Evolutionary conservation across 2,888 invertebrate genomes (phyloP).

Genomic region (Conus canariensis): DNA sequence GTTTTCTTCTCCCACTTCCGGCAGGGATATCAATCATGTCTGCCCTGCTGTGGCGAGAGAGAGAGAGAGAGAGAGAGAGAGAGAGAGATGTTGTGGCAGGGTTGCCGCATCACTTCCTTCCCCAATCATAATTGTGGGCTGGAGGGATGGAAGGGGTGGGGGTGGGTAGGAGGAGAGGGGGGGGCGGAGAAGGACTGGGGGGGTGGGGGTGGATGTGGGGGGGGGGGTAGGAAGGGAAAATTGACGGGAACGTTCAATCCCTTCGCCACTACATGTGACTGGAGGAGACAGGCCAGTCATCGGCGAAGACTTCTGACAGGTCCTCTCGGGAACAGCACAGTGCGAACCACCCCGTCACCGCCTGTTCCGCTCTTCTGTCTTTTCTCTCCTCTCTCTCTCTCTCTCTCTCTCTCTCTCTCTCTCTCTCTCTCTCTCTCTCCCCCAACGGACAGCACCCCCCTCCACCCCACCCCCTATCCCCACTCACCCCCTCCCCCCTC

Average conservation of each 20-base stretch:
- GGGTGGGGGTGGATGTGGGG: not conserved
- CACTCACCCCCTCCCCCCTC: not conserved
- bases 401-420: not conserved
- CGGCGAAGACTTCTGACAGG: slow-evolving; percentile 16
- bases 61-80: not conserved
- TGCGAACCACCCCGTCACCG: not conserved
- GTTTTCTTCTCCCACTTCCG: slow-evolving; percentile 36
- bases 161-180: not conserved
- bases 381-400: not conserved
- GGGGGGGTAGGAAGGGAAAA: not conserved
- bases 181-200: not conserved
- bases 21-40: slow-evolving; percentile 43
- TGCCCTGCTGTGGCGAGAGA: not conserved
- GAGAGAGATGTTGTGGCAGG: slow-evolving; percentile 21
- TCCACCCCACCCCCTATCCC: not conserved
- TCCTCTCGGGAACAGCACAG: not conserved
- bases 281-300: slow-evolving; percentile 30
- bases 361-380: not conserved
- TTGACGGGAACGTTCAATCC: slow-evolving; percentile 33
- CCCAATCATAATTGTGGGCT: not conserved
- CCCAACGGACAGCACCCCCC: not conserved
- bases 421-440: not conserved
- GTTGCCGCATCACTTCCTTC: slow-evolving; percentile 29
- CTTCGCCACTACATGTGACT: slow-evolving; percentile 31
- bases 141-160: not conserved